Base-by-base conservation (phyloP, 1,140 invertebrate species). In the Papilio dardanus region DNA sequence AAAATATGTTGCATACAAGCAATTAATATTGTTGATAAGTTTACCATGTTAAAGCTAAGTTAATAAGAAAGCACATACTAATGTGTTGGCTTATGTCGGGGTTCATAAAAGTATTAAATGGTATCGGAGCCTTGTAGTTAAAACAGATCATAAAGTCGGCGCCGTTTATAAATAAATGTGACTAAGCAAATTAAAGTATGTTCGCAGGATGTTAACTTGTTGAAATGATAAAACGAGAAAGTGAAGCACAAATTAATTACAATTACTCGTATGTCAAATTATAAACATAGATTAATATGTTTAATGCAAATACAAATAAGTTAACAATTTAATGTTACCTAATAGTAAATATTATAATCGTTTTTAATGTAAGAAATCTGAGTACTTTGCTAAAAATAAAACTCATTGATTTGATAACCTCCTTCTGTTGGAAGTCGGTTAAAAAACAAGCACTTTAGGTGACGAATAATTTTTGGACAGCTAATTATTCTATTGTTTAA, bases 401-500 rank as follows among this genome's bases (percentile, higher is more conserved):
- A n/a, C n/a, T n/a, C n/a, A n/a, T n/a, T n/a, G n/a, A n/a, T n/a
- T n/a, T n/a, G n/a, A n/a, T n/a, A n/a, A n/a, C n/a, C n/a, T n/a
- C n/a, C n/a, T n/a, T n/a, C n/a, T n/a, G n/a, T n/a, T n/a, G n/a
- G n/a, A n/a, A n/a, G n/a, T n/a, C n/a, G n/a, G n/a, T 46, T n/a
- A 19, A 46, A 46, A n/a, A 0, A 19, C 42, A 46, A 16, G 42
- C 16, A 46, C 40, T 2, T 46, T 2, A 16, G 3, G 50, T 21
- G 50, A 24, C 24, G 10, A 54, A 24, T 54, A 54, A 24, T 24
- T 24, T 54, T 54, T 54, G 50, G 50, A 24, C 66, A 35, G n/a
- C 35, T 14, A 12, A 35, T 19, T 68, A 68, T 68, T 68, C 66
- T 68, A 68, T 69, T 42, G 35, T 69, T 40, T 3, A 37, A 69